These are phyloP conservation scores for Suricata suricatta DNA, from an alignment of 2,113 vertebrate species.

Conservation along the genomic window DNA sequence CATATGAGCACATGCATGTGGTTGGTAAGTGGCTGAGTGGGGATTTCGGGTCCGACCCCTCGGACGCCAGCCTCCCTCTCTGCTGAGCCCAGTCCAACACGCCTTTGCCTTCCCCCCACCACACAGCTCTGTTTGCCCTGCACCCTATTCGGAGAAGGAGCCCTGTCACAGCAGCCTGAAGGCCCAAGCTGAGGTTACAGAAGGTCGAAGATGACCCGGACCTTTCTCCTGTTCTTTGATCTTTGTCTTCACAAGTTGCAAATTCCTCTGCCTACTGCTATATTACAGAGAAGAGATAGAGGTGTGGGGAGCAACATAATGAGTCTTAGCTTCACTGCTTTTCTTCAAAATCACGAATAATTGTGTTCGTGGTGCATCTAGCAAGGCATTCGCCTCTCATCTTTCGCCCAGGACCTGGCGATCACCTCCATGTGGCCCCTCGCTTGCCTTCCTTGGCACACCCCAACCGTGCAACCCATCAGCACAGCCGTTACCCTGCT, in stretches of 20 bases:
- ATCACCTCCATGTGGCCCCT: neutral
- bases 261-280: slow-evolving; percentile 53
- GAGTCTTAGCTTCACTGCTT: slow-evolving; percentile 52
- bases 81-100: rapidly evolving
- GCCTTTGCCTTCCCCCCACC: neutral
- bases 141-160: neutral
- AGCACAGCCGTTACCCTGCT: slow-evolving; percentile 46
- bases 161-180: rapidly evolving
- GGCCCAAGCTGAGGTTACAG: neutral
- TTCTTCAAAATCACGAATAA: slow-evolving; percentile 53
- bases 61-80: rapidly evolving
- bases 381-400: slow-evolving; percentile 49
- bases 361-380: neutral
- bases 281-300: neutral
- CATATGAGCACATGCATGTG: rapidly evolving
- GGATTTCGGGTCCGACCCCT: rapidly evolving
- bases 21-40: rapidly evolving
- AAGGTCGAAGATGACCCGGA: neutral
- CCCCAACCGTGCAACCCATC: neutral
- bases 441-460: neutral
- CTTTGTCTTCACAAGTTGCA: neutral
- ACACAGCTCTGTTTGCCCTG: rapidly evolving
- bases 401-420: slow-evolving; percentile 36
- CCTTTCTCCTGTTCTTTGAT: slow-evolving; percentile 44
- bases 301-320: neutral